Conservation (phyloP, 2,113 vertebrate genomes). For the Dermatemys mawii region DNA sequence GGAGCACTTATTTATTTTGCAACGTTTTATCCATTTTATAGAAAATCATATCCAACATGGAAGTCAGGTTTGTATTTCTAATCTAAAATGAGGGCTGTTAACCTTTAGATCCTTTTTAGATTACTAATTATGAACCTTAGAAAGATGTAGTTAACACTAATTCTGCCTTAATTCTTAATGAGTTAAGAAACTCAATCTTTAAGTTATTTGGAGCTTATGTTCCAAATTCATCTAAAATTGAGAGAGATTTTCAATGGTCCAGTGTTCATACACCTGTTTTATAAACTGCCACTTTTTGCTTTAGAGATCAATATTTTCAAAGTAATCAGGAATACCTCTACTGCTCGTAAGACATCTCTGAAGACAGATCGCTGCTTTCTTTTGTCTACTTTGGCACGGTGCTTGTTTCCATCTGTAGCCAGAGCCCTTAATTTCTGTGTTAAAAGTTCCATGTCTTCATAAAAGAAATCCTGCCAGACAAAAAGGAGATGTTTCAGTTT, state of each 20-base stretch:
- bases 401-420: slow-evolving; percentile 97
- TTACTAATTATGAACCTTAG: not conserved
- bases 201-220: not conserved
- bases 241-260: not conserved
- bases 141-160: not conserved
- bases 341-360: slow-evolving; percentile 91
- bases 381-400: slow-evolving; percentile 95
- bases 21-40: not conserved
- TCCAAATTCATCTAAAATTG: not conserved
- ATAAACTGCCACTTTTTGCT: not conserved
- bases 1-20: not conserved
- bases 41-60: not conserved
- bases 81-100: not conserved
- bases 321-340: slow-evolving; percentile 85
- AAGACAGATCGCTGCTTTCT: slow-evolving; percentile 97
- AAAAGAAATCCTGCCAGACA: slow-evolving; percentile 88
- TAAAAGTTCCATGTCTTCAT: slow-evolving; percentile 88
- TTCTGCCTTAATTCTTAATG: not conserved
- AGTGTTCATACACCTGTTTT: not conserved
- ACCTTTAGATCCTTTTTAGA: not conserved
- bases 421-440: slow-evolving; percentile 88
- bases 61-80: not conserved
- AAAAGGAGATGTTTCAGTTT: not conserved
- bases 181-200: not conserved
- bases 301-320: not conserved